Base-by-base conservation (phyloP, 2,113 vertebrate genomes). In the Puma concolor region DNA sequence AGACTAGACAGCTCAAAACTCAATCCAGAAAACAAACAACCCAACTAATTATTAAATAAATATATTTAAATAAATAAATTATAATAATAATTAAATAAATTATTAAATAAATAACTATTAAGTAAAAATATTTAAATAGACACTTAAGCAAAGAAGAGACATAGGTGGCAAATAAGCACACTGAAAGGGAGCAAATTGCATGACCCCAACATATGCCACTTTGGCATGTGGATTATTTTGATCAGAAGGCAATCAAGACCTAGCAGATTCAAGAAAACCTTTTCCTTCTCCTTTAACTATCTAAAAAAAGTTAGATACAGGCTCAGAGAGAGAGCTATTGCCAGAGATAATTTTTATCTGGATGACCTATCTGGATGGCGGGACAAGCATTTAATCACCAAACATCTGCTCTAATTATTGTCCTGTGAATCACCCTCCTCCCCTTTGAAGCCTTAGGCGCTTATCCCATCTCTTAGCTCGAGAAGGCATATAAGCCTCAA, bases 1-100 rank as follows among this genome's bases (percentile, higher is more conserved):
- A 76, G 54, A 84, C 64, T 84, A 74, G n/a, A 83, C 60, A 80
- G 93, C 15, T 87, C n/a, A 93, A 66, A 92, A 96, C 8, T 79
- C 63, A 71, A 31, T 54, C 23, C 84, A 60, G 23, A 79, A 95
- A 76, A 88, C 48, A 77, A 77, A 93, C n/a, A 67, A 76, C 6
- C 29, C 66, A 71, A 52, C 77, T 93, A 54, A 44, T 44, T 44
- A 44, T 44, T 44, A 44, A 9, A 44, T 44, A 44, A 44, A 44
- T 44, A 9, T 41, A 41, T 41, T 44, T 44, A 44, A 44, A 44
- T 44, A 44, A 44, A 44, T 44, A 44, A 44, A 44, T 44, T 44
- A 44, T 44, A 9, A 44, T 44, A 44, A 44, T 44, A 44, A 44
- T 44, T 44, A 44, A 44, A 44, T 44, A 44, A 44, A 44, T 44